phyloP scores from a whole-genome alignment of 2,888 invertebrate genomes.

The Aelia acuminata region DNA sequence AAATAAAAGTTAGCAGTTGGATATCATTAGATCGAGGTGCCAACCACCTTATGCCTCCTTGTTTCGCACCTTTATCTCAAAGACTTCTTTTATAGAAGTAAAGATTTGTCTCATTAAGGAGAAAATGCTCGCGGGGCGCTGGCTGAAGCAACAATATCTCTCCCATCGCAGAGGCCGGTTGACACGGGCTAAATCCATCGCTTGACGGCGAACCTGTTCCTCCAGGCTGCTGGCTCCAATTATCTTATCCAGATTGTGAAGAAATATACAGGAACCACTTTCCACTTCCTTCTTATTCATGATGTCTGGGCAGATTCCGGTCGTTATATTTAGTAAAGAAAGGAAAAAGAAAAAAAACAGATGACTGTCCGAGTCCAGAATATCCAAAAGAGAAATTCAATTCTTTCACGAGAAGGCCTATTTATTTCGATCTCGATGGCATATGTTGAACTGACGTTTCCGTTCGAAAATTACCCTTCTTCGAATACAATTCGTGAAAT shows the following conservation, averaged over 20 bases:
- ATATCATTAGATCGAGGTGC: background rate
- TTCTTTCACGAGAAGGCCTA: background rate
- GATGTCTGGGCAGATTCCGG: background rate
- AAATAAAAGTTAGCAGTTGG: background rate
- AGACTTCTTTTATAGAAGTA: background rate
- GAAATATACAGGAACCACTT: conserved; percentile 6
- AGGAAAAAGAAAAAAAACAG: background rate
- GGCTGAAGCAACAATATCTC: background rate
- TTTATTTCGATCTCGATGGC: background rate
- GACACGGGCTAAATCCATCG: background rate
- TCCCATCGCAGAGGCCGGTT: background rate
- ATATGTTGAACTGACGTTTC: background rate
- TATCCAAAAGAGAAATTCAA: conserved; percentile 18
- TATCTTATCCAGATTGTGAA: conserved; percentile 44
- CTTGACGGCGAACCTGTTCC: background rate
- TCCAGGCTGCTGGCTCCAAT: conserved; percentile 1
- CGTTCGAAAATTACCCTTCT: background rate
- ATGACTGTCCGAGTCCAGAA: background rate
- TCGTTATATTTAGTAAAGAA: background rate
- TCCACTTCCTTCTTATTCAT: conserved; percentile 41
- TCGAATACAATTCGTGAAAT: background rate
- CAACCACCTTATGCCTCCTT: background rate
- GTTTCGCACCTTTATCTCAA: background rate
- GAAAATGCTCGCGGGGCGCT: background rate
- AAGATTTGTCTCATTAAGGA: background rate